phyloP scores from a whole-genome alignment of 2,888 invertebrate species.

The Andrena minutula region DNA sequence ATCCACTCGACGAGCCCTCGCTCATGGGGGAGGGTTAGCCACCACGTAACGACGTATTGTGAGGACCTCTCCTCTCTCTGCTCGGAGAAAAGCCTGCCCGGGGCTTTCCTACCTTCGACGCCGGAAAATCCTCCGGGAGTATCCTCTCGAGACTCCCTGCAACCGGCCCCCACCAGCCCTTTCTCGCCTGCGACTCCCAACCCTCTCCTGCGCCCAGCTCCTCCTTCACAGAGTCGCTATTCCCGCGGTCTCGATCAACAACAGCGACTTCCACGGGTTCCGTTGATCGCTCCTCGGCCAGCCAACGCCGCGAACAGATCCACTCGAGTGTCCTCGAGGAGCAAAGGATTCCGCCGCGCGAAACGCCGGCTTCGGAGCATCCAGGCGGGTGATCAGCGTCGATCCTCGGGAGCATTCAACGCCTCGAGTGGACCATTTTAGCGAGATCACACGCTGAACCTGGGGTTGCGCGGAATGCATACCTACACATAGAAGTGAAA shows the following conservation, averaged over 20 bases:
- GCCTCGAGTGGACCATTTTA: background rate
- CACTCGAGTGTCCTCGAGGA: slow-evolving; percentile 29
- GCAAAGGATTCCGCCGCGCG: slow-evolving; percentile 17
- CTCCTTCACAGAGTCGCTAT: slow-evolving; percentile 32
- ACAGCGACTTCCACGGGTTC: slow-evolving; percentile 28
- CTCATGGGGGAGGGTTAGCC: slow-evolving; percentile 75
- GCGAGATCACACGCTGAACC: background rate
- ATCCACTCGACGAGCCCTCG: slow-evolving; percentile 81
- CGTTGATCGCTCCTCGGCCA: slow-evolving; percentile 26
- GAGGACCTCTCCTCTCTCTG: slow-evolving; percentile 68
- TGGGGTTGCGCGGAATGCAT: background rate
- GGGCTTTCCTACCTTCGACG: slow-evolving; percentile 73
- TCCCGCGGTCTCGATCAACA: slow-evolving; percentile 48
- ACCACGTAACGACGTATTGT: slow-evolving; percentile 83
- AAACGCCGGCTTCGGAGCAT: background rate
- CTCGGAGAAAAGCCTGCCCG: slow-evolving; percentile 75
- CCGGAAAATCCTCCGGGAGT: slow-evolving; percentile 74
- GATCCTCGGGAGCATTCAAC: background rate
- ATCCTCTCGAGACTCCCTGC: slow-evolving; percentile 72
- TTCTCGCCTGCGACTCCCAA: slow-evolving; percentile 16
- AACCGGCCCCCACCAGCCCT: slow-evolving; percentile 18
- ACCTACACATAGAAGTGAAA: too few species aligned
- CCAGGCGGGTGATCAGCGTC: background rate
- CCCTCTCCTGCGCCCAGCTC: background rate
- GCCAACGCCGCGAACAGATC: slow-evolving; percentile 31